Evolutionary conservation across 2,888 invertebrate species (phyloP), one percentile per base, ranked within the genome.

Genomic region (Nematopogon swammerdamellus): DNA sequence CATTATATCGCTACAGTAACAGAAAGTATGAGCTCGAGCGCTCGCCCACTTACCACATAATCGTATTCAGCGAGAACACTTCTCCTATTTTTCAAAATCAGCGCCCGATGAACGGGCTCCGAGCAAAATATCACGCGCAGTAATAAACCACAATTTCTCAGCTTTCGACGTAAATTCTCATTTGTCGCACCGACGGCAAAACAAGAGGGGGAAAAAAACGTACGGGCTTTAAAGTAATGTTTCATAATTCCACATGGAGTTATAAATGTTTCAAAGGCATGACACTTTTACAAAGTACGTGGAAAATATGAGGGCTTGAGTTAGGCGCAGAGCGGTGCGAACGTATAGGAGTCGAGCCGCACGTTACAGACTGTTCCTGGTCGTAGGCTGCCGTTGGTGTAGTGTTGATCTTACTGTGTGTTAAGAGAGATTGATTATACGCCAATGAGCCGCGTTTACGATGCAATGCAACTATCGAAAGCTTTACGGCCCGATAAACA

Each of bases 211-310:
- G 36, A 36, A 36, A 36, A 25, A 36, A 36, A 36, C 36, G 36
- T 14, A 14, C 36, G 36, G 36, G 36, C 36, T 36, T 36, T 36
- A 36, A 36, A 36, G 36, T 36, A 36, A 53, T 53, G 51, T 51
- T 53, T 53, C 52, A 53, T 53, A 53, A 53, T 53, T 51, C 51
- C 46, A 50, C 52, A 53, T 53, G 49, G 52, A 51, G 45, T 53
- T 49, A 50, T 51, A 53, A 53, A 53, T 53, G 51, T 53, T 50
- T 52, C 46, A 49, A 46, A 50, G 47, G 49, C 52, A 49, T 49
- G 52, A 36, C 36, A 36, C 36, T 36, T 36, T 36, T 36, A 36
- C 36, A 36, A 36, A 36, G 36, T 36, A 14, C 25, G 25, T 8
- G 5, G 25, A 8, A 25, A 25, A 25, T 25, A 8, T 25, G 25